These are phyloP conservation scores for Coelopa frigida DNA, from an alignment of 1,140 invertebrate species.

Conservation along the genomic window DNA sequence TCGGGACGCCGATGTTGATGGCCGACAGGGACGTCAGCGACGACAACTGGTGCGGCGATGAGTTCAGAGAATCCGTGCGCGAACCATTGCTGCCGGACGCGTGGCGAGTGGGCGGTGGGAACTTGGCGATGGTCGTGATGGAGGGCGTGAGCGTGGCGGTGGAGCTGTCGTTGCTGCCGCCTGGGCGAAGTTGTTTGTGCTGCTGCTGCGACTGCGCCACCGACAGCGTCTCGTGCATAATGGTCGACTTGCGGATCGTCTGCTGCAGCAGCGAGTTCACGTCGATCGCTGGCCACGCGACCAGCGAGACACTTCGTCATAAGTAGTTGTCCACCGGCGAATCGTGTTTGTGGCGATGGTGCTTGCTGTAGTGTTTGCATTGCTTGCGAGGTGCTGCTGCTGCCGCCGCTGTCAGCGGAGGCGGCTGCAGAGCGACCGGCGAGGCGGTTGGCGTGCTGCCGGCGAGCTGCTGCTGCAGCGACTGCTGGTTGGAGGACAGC, in stretches of 20 bases:
- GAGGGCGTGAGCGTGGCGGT: slow-evolving; percentile 35
- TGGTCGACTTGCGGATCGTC: slow-evolving; percentile 37
- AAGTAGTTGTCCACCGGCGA: slow-evolving; percentile 32
- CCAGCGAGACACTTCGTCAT: slow-evolving; percentile 46
- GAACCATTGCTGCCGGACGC: neutral
- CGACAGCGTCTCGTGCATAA: slow-evolving; percentile 26
- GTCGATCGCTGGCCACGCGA: slow-evolving; percentile 45
- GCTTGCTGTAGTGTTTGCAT: slow-evolving; percentile 29
- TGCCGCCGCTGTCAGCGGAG: neutral
- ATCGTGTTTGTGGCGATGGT: slow-evolving; percentile 28
- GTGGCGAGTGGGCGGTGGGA: slow-evolving; percentile 13
- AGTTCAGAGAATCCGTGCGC: neutral
- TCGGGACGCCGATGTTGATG: neutral
- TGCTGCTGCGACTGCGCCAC: neutral
- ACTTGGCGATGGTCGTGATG: slow-evolving; percentile 31
- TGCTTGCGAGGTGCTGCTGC: slow-evolving; percentile 10
- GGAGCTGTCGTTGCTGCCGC: slow-evolving; percentile 36
- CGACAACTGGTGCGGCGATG: slow-evolving; percentile 7
- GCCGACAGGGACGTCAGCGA: slow-evolving; percentile 17
- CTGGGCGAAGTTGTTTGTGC: neutral
- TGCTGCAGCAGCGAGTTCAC: slow-evolving; percentile 41
- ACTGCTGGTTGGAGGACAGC: slow-evolving; percentile 20
- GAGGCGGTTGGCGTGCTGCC: no score
- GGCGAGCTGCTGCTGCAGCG: slow-evolving; percentile 9
- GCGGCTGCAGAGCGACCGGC: neutral